These are phyloP conservation scores for Aphidius ervi DNA, from an alignment of 1,140 invertebrate species.

Conservation along the genomic window DNA sequence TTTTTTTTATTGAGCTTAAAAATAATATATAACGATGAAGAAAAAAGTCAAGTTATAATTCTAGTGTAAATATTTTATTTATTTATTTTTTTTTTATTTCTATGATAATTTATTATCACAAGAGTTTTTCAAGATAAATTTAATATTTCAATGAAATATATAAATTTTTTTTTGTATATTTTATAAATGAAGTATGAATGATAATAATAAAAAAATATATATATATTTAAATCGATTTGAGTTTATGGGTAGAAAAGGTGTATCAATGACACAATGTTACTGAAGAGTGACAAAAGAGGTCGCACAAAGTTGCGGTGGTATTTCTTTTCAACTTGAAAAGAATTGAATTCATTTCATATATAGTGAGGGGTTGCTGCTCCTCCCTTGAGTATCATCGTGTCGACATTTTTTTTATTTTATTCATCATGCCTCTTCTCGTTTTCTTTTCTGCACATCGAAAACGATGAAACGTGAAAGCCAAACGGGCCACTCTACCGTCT, in stretches of 20 bases:
- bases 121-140: too few species aligned
- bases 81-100: too few species aligned
- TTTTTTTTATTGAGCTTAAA: too few species aligned
- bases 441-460: slow-evolving; percentile 16
- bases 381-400: slow-evolving; percentile 17
- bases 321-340: slow-evolving; percentile 1
- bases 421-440: background rate
- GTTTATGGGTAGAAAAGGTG: background rate
- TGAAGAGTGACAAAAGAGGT: background rate
- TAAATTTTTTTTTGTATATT: too few species aligned
- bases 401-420: slow-evolving; percentile 3
- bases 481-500: slow-evolving; percentile 14
- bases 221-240: slow-evolving; percentile 7
- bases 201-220: background rate
- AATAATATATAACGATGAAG: too few species aligned
- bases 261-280: slow-evolving; percentile 12
- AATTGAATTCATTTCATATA: slow-evolving; percentile 14
- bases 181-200: background rate
- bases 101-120: too few species aligned
- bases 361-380: background rate
- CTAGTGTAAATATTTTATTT: too few species aligned
- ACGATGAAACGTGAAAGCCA: slow-evolving; percentile 11
- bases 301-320: too few species aligned
- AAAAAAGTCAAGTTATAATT: too few species aligned
- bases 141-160: too few species aligned